phyloP scores from a whole-genome alignment of 2,888 invertebrate genomes.

The Seira sanloemensis region DNA sequence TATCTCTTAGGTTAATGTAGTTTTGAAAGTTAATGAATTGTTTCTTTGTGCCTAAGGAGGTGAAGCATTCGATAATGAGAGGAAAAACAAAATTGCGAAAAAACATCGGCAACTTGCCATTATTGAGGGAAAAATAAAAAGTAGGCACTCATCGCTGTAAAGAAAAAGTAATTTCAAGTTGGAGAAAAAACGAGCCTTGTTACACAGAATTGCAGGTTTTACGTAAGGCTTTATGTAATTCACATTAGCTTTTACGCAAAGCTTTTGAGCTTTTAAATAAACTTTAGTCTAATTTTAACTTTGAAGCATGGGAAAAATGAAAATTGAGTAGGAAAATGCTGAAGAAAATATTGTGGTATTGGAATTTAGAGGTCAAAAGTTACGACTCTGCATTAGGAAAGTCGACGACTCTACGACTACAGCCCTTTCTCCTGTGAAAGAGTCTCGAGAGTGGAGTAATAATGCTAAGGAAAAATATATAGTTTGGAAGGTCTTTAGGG shows the following conservation, averaged over 20 bases:
- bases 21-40: conserved; percentile 14
- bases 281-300: conserved; percentile 12
- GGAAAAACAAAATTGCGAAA: neutral
- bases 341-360: neutral
- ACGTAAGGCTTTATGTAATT: conserved; percentile 12
- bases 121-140: neutral
- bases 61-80: conserved; percentile 16
- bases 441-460: neutral
- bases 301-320: neutral
- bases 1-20: neutral
- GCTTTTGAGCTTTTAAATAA: neutral
- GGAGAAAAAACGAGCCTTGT: neutral
- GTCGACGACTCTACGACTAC: neutral
- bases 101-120: conserved; percentile 36
- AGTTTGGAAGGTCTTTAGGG: conserved; percentile 9
- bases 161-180: neutral
- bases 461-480: neutral
- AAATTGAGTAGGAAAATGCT: conserved; percentile 1
- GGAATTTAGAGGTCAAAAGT: conserved; percentile 7
- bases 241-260: neutral
- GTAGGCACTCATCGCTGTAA: neutral
- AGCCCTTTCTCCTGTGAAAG: neutral
- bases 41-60: neutral
- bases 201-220: no score
- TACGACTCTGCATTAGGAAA: conserved; percentile 10